Base-by-base conservation (phyloP, 2,113 vertebrate species). In the Semnornis frantzii region DNA sequence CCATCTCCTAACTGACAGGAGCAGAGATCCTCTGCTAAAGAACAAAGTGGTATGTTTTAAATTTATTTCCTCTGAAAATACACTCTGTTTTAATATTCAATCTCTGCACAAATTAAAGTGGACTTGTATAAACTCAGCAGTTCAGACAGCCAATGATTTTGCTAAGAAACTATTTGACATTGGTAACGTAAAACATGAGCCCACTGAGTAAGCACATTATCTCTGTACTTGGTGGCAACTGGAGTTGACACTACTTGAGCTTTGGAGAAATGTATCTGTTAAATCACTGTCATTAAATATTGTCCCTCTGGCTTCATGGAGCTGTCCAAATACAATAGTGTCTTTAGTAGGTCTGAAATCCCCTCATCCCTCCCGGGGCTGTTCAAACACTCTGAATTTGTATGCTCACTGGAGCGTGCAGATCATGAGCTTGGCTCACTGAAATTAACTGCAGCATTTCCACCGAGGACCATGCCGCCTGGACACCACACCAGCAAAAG, bases 61-160 rank as follows among this genome's bases (percentile, higher is more conserved):
- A 92, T 96, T 92, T 96, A 92, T 94, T 96, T 92, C 74, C 89
- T 94, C 93, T 95, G 92, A 94, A 96, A 94, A 90, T 70, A 83
- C 46, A 76, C 66, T 93, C 89, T 52, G 44, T 25, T 87, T 95
- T 96, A 95, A 96, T 85, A 91, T 92, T 95, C 95, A 94, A 96
- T 88, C 80, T 57, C 57, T 48, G 52, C 34, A 96, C 74, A 74
- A 95, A 94, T 57, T 93, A 95, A 71, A 93, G 74, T 48, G 85
- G 88, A 94, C 76, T 90, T 78, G 89, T 82, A 73, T 33, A 30
- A 81, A 79, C 94, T 85, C 21, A 30, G 91, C 50, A 71, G 31
- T 74, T 97, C 75, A 95, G 86, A 82, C 81, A 88, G 87, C 55
- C 62, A 89, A 30, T 78, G 70, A 95, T 87, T 89, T 90, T 69